Percentiles rank a stretch among this genome's conserved stretches.
Conservation (phyloP, 2,113 vertebrate species). For the Oncorhynchus gorbuscha region DNA sequence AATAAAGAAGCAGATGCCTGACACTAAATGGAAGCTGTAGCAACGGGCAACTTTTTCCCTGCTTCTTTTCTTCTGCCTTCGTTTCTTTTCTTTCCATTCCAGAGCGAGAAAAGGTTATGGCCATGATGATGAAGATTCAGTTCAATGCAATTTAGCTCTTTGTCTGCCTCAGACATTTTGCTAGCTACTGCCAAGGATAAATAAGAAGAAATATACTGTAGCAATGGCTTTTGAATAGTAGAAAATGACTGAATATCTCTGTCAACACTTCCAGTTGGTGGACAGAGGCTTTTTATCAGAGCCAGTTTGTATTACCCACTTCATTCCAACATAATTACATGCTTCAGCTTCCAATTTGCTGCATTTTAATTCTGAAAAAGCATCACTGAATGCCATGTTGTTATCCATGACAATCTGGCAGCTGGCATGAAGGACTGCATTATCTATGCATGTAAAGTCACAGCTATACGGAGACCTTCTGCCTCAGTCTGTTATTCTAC, state of each 20-base stretch:
- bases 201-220: constrained; percentile 39
- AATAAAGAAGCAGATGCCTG: constrained; percentile 81
- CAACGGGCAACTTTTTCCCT: constrained; percentile 62
- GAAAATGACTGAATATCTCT: constrained; percentile 58
- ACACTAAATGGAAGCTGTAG: constrained; percentile 74
- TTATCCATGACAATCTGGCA: constrained; percentile 71
- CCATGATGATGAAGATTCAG: constrained; percentile 59
- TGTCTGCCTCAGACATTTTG: constrained; percentile 45
- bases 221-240: constrained; percentile 49
- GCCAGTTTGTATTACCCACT: constrained; percentile 62
- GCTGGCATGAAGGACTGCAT: constrained; percentile 62
- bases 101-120: constrained; percentile 58
- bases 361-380: constrained; percentile 69
- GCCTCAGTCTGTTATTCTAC: constrained; percentile 38
- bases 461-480: constrained; percentile 52
- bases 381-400: constrained; percentile 61
- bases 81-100: constrained; percentile 4
- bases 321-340: constrained; percentile 70
- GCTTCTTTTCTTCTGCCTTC: constrained; percentile 41
- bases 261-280: constrained; percentile 47
- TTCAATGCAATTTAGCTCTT: constrained; percentile 49
- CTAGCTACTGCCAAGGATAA: constrained; percentile 55
- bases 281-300: constrained; percentile 40
- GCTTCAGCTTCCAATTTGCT: constrained; percentile 71
- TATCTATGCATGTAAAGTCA: constrained; percentile 52